Conservation (phyloP, 2,888 invertebrate genomes). For the Germaria angustata region DNA sequence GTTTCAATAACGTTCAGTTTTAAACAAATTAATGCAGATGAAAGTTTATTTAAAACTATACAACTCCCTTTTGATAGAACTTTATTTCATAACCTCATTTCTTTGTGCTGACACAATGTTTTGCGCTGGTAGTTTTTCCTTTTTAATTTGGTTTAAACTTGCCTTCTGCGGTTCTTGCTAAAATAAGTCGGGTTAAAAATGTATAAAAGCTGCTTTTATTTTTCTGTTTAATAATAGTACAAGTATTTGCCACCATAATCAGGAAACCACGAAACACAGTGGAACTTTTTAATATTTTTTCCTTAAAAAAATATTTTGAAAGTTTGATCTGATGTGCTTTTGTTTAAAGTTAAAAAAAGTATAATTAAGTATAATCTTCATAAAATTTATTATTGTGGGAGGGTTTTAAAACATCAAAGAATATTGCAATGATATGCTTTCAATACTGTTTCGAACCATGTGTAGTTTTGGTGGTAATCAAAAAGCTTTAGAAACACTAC, state of each 20-base stretch:
- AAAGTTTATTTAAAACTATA: slow-evolving; percentile 9
- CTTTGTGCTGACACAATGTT: background rate
- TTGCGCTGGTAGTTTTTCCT: background rate
- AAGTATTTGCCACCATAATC: background rate
- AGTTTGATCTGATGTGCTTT: too few relatives aligned
- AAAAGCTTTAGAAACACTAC: too few relatives aligned
- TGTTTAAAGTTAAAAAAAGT: too few relatives aligned
- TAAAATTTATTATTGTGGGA: too few relatives aligned
- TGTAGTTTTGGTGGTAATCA: too few relatives aligned
- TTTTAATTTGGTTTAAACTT: background rate
- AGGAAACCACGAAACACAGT: background rate
- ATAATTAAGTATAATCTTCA: too few relatives aligned
- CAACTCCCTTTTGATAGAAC: too few relatives aligned
- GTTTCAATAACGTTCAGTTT: background rate
- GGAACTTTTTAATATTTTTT: background rate
- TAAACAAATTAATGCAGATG: background rate
- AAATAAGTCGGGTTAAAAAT: slow-evolving; percentile 30
- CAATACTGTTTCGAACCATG: too few relatives aligned
- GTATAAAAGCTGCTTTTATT: background rate
- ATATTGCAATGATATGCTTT: too few relatives aligned
- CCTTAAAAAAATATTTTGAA: too few relatives aligned
- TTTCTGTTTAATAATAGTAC: slow-evolving; percentile 1
- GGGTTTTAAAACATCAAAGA: too few relatives aligned
- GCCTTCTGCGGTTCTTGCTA: background rate
- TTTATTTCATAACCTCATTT: background rate